Evolutionary conservation across 2,888 invertebrate genomes (phyloP), one percentile per base, ranked within the genome.

Genomic region (Chirona hameri): DNA sequence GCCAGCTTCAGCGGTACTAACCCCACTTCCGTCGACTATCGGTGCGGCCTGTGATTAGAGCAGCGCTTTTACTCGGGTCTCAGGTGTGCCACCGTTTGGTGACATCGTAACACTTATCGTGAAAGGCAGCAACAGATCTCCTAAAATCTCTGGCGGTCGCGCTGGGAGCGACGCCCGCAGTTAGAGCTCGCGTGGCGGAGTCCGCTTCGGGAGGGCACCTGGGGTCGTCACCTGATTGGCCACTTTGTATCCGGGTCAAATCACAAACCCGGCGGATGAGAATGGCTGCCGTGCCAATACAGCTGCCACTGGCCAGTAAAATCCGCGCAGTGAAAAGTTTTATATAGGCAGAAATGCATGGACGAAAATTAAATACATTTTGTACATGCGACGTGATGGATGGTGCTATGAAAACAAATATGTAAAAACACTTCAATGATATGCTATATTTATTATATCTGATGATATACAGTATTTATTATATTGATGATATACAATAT

Each of bases 121-220:
- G 21, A 39, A 39, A 39, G 39, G 4, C 76, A 76, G 76, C 76
- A 76, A 76, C 76, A 76, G 76, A 76, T 76, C 72, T 27, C 72
- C 39, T 76, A 76, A 76, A 76, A 76, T 76, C 76, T 76, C 76
- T 76, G 76, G 76, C 24, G 15, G 76, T 15, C 39, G 76, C 48
- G 48, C n/a, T n/a, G n/a, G 29, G 27, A 65, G 65, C n/a, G n/a
- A 27, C 7, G n/a, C n/a, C 9, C 1, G 65, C 65, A 65, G 9
- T 65, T n/a, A 65, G 27, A 65, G 29, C 29, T 5, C 14, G 9
- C 10, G 29, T 15, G 65, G n/a, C 69, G 29, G 29, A 29, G 10
- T 29, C 29, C 29, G 15, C 29, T n/a, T 27, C 0, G 39, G 21
- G 14, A 29, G 31, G 9, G 39, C 76, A 76, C 76, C 76, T 31